Percentiles rank a stretch among this genome's conserved stretches.
Conservation (phyloP, 2,888 invertebrate species). For the Elmis aenea region DNA sequence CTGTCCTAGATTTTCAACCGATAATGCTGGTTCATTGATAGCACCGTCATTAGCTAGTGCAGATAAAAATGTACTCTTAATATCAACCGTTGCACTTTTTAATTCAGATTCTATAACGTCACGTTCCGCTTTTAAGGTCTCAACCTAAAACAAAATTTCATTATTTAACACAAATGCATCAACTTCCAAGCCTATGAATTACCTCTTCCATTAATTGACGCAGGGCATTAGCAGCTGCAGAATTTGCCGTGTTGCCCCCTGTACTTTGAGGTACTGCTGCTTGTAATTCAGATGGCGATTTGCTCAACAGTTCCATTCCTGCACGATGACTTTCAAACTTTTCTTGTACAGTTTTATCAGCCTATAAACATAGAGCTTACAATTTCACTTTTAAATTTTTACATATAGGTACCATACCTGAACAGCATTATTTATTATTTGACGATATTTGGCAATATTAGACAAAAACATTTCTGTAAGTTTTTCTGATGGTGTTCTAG, state of each 20-base stretch:
- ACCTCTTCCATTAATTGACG: constrained; percentile 74
- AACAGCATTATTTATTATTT: constrained; percentile 88
- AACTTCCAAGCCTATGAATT: constrained; percentile 25
- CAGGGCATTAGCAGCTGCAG: constrained; percentile 61
- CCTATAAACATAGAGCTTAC: constrained; percentile 33
- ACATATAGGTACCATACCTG: constrained; percentile 40
- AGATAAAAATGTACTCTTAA: constrained; percentile 73
- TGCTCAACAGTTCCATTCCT: constrained; percentile 78
- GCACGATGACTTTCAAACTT: constrained; percentile 75
- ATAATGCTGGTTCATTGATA: constrained; percentile 71
- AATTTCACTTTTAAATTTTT: too few relatives aligned
- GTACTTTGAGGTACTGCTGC: constrained; percentile 66
- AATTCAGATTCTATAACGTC: constrained; percentile 85
- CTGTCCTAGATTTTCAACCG: constrained; percentile 66
- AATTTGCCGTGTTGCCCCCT: constrained; percentile 50
- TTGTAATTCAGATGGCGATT: constrained; percentile 64
- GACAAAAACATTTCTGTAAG: constrained; percentile 85
- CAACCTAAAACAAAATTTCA: constrained; percentile 55
- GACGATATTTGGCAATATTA: constrained; percentile 88
- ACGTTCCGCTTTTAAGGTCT: constrained; percentile 80
- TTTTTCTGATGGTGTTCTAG: constrained; percentile 78
- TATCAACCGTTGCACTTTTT: constrained; percentile 72
- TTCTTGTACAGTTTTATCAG: constrained; percentile 78
- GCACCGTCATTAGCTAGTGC: constrained; percentile 73
- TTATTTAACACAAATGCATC: constrained; percentile 4